Conservation (phyloP, 2,888 invertebrate species). For the Hydropsyche betteni region DNA sequence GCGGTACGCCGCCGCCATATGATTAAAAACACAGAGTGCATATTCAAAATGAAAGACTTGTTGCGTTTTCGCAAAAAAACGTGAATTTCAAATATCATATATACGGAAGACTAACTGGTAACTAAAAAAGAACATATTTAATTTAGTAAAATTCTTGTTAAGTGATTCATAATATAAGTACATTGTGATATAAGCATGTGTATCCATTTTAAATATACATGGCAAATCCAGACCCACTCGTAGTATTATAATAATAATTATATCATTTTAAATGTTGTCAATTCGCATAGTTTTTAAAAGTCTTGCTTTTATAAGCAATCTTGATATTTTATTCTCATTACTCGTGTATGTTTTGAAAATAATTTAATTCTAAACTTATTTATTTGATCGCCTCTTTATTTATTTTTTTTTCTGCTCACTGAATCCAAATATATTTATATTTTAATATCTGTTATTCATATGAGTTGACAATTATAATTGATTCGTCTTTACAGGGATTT, state of each 20-base stretch:
- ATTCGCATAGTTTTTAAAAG: constrained; percentile 36
- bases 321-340: too few species aligned
- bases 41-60: neutral
- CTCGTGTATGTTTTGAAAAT: too few species aligned
- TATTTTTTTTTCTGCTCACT: too few species aligned
- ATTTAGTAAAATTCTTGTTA: constrained; percentile 27
- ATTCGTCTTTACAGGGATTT: too few species aligned
- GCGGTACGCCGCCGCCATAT: constrained; percentile 51
- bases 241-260: constrained; percentile 27
- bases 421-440: too few species aligned
- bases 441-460: too few species aligned
- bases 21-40: constrained; percentile 34
- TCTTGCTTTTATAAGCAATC: neutral
- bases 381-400: too few species aligned
- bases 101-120: constrained; percentile 8
- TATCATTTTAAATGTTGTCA: constrained; percentile 37
- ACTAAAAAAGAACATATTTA: neutral
- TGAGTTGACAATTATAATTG: too few species aligned
- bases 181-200: constrained; percentile 31
- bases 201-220: constrained; percentile 24
- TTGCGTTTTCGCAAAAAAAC: neutral
- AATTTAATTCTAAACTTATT: too few species aligned
- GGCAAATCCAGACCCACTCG: constrained; percentile 18
- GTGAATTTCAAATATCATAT: neutral
- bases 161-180: constrained; percentile 31